Evolutionary conservation across 2,888 invertebrate species (phyloP).

Genomic region (Penaeus monodon): DNA sequence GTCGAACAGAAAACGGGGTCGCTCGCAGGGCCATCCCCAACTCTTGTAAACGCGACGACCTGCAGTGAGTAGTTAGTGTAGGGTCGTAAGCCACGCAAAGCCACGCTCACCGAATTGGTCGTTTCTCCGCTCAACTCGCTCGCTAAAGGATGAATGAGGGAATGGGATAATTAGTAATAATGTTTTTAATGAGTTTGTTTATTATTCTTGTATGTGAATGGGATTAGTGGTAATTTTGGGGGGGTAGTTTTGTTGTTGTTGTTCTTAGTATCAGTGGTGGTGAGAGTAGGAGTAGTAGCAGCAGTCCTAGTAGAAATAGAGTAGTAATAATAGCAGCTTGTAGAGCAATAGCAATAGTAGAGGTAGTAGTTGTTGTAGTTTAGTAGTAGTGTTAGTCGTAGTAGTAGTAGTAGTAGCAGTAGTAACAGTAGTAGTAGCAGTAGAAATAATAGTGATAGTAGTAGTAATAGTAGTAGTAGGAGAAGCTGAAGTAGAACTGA

Average conservation of each 20-base stretch:
- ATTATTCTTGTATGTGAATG: too few relatives aligned
- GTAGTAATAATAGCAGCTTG: too few relatives aligned
- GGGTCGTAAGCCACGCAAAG: constrained; percentile 47
- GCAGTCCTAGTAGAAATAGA: too few relatives aligned
- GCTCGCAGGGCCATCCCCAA: constrained; percentile 55
- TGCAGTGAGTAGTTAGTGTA: constrained; percentile 61
- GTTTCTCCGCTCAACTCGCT: constrained; percentile 49
- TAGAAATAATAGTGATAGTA: neutral
- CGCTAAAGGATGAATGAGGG: neutral
- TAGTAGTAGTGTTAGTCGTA: too few relatives aligned
- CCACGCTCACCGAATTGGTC: constrained; percentile 16
- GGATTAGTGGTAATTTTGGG: too few relatives aligned
- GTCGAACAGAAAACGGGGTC: constrained; percentile 56
- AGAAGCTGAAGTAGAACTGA: neutral
- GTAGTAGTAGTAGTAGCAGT: too few relatives aligned
- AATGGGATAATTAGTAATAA: too few relatives aligned
- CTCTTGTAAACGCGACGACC: constrained; percentile 48
- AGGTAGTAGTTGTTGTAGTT: too few relatives aligned
- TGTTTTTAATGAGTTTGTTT: too few relatives aligned
- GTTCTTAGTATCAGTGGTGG: too few relatives aligned
- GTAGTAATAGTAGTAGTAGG: neutral
- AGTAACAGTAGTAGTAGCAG: neutral
- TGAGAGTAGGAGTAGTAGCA: too few relatives aligned
- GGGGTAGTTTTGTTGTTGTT: neutral
- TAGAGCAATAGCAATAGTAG: too few relatives aligned